Evolutionary conservation across 2,797 vertebrate genomes (phyloP), one percentile per base, ranked within the genome.

Genomic region (Pygocentrus nattereri): DNA sequence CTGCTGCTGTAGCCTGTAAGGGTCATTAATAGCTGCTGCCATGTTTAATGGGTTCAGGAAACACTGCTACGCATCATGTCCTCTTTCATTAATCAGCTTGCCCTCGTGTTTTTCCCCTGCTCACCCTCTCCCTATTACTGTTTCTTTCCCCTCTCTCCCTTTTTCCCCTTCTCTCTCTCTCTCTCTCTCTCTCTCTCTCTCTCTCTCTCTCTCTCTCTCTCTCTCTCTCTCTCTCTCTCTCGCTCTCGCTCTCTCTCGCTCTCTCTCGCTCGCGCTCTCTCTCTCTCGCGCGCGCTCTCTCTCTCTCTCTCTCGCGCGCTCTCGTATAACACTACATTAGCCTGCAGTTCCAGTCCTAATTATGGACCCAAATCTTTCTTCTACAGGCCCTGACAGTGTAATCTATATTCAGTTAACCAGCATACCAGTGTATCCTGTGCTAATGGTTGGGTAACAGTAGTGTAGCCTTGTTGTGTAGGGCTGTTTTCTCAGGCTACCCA

Each of bases 31-130:
- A 84, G 82, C 85, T 86, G 84, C 81, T 85, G 88, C 87, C 86
- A 83, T 87, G 79, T 91, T 91, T 91, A 92, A 93, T 93, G 76
- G 84, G 87, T 85, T 84, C 84, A 85, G 85, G 86, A 87, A 88
- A 84, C 82, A 84, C 86, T 74, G 84, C 88, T 88, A 85, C 90
- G 88, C 87, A 88, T 90, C 87, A 83, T 78, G 88, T 91, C 90
- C 90, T 80, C 79, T 85, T 89, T 89, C 82, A 91, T 93, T 93
- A 90, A 90, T 92, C 90, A 91, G 70, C 50, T 13, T 67, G 62
- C 47, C 72, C 19, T 38, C 87, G 62, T 83, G 64, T 70, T 78
- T 61, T 25, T 49, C 44, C 18, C 18, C 2, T 23, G 11, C 25
- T 59, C 59, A 38, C 59, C 2, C 44, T 34, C 8, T 31, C 15